phyloP scores from a whole-genome alignment of 2,113 vertebrate species.

The Hippocampus comes region DNA sequence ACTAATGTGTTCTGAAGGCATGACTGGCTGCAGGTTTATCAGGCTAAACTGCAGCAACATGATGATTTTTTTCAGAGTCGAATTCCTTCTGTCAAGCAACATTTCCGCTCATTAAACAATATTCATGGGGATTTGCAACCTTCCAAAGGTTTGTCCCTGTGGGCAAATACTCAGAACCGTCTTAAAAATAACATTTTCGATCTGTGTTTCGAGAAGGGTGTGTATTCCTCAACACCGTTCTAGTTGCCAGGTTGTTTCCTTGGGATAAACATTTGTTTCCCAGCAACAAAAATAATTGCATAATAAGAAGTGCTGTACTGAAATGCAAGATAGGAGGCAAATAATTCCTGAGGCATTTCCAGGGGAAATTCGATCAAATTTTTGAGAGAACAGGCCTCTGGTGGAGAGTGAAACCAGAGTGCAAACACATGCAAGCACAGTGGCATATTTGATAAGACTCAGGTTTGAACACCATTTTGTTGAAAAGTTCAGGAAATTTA shows the following conservation, averaged over 20 bases:
- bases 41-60: background rate
- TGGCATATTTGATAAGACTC: conserved; percentile 17
- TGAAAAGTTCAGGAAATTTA: background rate
- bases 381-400: background rate
- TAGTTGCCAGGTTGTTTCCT: background rate
- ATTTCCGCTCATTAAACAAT: conserved; percentile 1
- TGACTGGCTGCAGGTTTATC: conserved; percentile 2
- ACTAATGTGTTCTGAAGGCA: conserved; percentile 19
- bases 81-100: background rate
- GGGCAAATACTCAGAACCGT: background rate
- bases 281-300: background rate
- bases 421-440: conserved; percentile 23
- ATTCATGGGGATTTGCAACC: conserved; percentile 3
- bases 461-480: conserved; percentile 16
- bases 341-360: background rate
- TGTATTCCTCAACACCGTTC: background rate
- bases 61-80: conserved; percentile 2
- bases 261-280: background rate
- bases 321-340: background rate
- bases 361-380: background rate
- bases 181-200: conserved; percentile 3
- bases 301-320: background rate
- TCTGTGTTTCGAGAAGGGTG: background rate
- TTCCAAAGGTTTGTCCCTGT: background rate
- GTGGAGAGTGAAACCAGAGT: conserved; percentile 1